Base-by-base conservation (phyloP, 2,797 vertebrate species). In the Cheirogaleus major region DNA sequence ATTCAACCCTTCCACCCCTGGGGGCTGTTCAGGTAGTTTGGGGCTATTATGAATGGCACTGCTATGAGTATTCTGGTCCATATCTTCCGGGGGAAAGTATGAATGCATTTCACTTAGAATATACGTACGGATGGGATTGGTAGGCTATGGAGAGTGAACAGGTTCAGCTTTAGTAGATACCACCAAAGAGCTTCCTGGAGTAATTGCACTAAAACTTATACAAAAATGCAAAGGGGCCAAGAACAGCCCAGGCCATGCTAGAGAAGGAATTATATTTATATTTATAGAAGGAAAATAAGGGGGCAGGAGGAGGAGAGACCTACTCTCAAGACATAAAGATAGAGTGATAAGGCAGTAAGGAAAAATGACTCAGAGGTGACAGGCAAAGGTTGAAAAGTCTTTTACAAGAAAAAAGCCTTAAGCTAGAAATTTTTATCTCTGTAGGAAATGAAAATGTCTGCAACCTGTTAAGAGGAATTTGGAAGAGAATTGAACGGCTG, bases 91-190 rank as follows among this genome's bases (percentile, higher is more conserved):
- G 50, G 20, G n/a, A 35, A 41, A 13, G n/a, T 13, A 27, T 38
- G 22, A 3, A 35, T 65, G 32, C 12, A 17, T 61, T 20, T 91
- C 38, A 32, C 67, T 22, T 27, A 48, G 17, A 4, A 1, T 10
- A 12, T 57, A 30, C 52, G 8, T 25, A 20, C 0, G 0, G 5
- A 2, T 48, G 41, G 52, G 55, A 87, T 15, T 7, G 32, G 30
- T 1, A 3, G 85, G 18, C 20, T 15, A 2, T 9, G 32, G 4
- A 11, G 30, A 5, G 1, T 17, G 10, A 57, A 25, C 12, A 4
- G 67, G 27, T 32, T 65, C 50, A 12, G 38, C 69, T 59, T 23
- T 3, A 23, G 38, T 13, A 59, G 30, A n/a, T 35, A 45, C 30
- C 32, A 23, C 14, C 14, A 2, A 25, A 27, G 22, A 1, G 41